Percentiles rank a stretch among this genome's conserved stretches.
These are phyloP conservation scores for Osmoderma eremita DNA, from an alignment of 2,888 invertebrate species.

Conservation along the genomic window DNA sequence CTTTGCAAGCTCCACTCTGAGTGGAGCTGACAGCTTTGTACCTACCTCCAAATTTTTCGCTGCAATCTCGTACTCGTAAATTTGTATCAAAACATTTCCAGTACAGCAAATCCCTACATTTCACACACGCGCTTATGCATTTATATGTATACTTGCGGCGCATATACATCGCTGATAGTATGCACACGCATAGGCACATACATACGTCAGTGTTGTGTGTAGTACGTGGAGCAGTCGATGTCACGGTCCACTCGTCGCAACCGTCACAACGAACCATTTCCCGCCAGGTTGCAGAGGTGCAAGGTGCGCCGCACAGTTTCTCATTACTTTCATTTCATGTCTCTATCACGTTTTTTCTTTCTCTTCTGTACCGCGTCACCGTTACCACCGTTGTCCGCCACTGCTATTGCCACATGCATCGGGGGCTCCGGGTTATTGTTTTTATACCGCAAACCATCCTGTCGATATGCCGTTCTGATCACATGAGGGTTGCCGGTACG, in stretches of 20 bases:
- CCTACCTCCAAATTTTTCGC: too few species aligned
- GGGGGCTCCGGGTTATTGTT: slow-evolving; percentile 24
- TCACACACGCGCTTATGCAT: too few species aligned
- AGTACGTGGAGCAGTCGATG: slow-evolving; percentile 35
- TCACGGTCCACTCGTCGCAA: slow-evolving; percentile 52
- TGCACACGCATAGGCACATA: too few species aligned
- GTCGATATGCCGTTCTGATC: slow-evolving; percentile 25
- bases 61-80: too few species aligned
- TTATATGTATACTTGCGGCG: too few species aligned
- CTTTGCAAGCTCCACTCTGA: too few species aligned
- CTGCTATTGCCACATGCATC: slow-evolving; percentile 6
- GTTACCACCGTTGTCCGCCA: slow-evolving; percentile 22
- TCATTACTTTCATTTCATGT: slow-evolving; percentile 31
- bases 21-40: too few species aligned
- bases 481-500: slow-evolving; percentile 29
- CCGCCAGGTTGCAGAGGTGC: slow-evolving; percentile 50
- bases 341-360: slow-evolving; percentile 29
- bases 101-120: too few species aligned
- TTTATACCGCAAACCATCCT: slow-evolving; percentile 25
- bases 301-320: slow-evolving; percentile 52
- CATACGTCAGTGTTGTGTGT: neutral
- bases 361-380: slow-evolving; percentile 32
- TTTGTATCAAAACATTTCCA: too few species aligned
- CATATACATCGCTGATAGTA: too few species aligned
- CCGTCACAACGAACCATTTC: slow-evolving; percentile 52